A percentile compares a stretch with the other conserved stretches of the same genome.
These are phyloP conservation scores for Phania funesta DNA, from an alignment of 2,888 invertebrate species.

Conservation along the genomic window DNA sequence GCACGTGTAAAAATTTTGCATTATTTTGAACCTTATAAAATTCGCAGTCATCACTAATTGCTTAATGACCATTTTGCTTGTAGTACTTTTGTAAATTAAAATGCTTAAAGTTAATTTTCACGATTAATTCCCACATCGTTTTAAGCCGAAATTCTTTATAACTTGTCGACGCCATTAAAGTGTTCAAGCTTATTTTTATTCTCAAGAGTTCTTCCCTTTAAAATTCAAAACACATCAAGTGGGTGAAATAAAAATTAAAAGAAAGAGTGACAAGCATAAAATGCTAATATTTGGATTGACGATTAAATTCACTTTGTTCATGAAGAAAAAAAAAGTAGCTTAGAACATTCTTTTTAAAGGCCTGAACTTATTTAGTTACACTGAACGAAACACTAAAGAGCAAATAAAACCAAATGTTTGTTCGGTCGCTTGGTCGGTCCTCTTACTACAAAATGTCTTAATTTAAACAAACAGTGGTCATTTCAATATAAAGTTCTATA, in stretches of 20 bases:
- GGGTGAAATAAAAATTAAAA: constrained; percentile 46
- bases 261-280: constrained; percentile 15
- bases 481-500: neutral
- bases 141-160: too few relatives aligned
- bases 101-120: too few relatives aligned
- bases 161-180: too few relatives aligned
- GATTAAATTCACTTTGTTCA: constrained; percentile 1
- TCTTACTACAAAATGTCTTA: neutral
- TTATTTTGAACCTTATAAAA: too few relatives aligned
- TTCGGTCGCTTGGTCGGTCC: neutral
- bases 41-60: too few relatives aligned
- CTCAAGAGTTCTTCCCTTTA: constrained; percentile 8
- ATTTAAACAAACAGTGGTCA: neutral
- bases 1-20: too few relatives aligned
- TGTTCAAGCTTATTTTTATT: too few relatives aligned
- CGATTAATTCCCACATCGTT: too few relatives aligned
- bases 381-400: constrained; percentile 2
- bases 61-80: too few relatives aligned
- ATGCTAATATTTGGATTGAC: neutral
- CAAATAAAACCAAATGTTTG: neutral
- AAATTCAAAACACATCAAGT: constrained; percentile 50
- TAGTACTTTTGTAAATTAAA: too few relatives aligned
- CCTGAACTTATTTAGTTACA: neutral
- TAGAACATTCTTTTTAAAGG: constrained; percentile 5
- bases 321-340: neutral